Base-by-base conservation (phyloP, 2,797 vertebrate species). In the Bovichtus variegatus region DNA sequence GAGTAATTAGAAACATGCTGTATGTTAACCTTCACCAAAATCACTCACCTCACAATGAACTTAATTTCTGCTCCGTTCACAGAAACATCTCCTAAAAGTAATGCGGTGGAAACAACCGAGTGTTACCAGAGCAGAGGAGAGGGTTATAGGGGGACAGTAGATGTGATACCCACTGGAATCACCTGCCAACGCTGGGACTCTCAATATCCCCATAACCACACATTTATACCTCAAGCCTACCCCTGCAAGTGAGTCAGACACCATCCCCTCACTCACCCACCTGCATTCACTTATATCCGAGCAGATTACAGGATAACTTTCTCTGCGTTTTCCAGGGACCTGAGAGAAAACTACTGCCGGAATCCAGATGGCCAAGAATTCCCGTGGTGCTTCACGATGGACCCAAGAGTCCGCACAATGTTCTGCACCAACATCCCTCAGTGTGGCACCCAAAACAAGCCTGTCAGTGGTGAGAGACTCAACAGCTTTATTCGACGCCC, bases 321-420 rank as follows among this genome's bases (percentile, higher is more conserved):
- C 18, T 85, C 63, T 85, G 23, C 93, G 87, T 81, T 84, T 85
- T 74, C 61, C 80, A 99, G 98, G 88, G 97, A 99, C 92, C 91
- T 99, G 87, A 96, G 93, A 87, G 97, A 99, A 90, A 99, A 99
- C 94, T 98, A 96, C 88, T 99, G 98, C 89, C 95, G 98, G 86
- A 99, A 99, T 93, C 98, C 98, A 88, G 97, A 99, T 92, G 98
- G 97, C 64, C 96, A 96, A 87, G 97, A 98, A 89, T 96, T 94
- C 80, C 98, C 98, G 18, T 99, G 98, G 98, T 99, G 98, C 93
- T 99, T 99, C 92, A 99, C 98, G 46, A 97, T 95, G 21, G 97
- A 99, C 91, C 97, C 97, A 79, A 97, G 96, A 82, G 95, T 97
- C 81, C 96, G 96, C 62, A 95, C 93, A 34, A 97, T 97, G 84